A percentile compares a stretch with the other conserved stretches of the same genome.
phyloP scores from a whole-genome alignment of 2,797 vertebrate genomes.

The Synanceia verrucosa region DNA sequence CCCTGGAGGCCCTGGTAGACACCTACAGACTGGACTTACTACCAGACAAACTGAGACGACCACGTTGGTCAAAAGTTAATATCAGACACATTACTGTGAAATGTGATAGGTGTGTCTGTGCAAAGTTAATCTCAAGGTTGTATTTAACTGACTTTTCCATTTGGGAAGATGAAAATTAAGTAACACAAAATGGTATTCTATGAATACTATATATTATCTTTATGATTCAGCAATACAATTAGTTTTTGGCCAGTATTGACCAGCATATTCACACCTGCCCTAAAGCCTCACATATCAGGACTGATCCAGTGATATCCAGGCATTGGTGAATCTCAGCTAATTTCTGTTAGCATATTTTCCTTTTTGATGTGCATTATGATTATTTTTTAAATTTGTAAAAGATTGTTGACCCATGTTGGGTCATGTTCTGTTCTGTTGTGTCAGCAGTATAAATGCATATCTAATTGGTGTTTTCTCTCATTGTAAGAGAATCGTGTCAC shows the following conservation, averaged over 20 bases:
- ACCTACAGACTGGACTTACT: slow-evolving; percentile 7
- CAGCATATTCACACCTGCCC: not conserved
- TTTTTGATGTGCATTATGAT: not conserved
- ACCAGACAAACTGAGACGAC: slow-evolving; percentile 18
- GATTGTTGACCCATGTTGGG: slow-evolving; percentile 40
- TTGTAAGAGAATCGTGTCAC: not conserved
- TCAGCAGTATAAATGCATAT: not conserved
- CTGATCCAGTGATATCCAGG: not conserved
- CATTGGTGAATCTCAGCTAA: not conserved
- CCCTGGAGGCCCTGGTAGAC: slow-evolving; percentile 72
- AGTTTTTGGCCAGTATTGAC: not conserved
- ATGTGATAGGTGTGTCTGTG: not conserved
- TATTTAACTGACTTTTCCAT: not conserved
- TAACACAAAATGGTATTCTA: not conserved
- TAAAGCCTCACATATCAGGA: not conserved
- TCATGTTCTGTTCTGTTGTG: slow-evolving; percentile 17
- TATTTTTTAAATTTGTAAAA: slow-evolving; percentile 25
- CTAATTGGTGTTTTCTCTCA: slow-evolving; percentile 5
- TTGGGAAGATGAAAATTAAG: not conserved
- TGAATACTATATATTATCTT: slow-evolving; percentile 8
- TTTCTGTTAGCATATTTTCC: not conserved
- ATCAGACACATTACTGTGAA: slow-evolving; percentile 4
- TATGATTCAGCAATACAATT: slow-evolving; percentile 2
- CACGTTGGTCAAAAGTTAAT: slow-evolving; percentile 28
- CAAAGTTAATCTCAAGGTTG: not conserved